These are phyloP conservation scores for Tethea ocularis DNA, from an alignment of 2,888 invertebrate genomes.

Conservation along the genomic window DNA sequence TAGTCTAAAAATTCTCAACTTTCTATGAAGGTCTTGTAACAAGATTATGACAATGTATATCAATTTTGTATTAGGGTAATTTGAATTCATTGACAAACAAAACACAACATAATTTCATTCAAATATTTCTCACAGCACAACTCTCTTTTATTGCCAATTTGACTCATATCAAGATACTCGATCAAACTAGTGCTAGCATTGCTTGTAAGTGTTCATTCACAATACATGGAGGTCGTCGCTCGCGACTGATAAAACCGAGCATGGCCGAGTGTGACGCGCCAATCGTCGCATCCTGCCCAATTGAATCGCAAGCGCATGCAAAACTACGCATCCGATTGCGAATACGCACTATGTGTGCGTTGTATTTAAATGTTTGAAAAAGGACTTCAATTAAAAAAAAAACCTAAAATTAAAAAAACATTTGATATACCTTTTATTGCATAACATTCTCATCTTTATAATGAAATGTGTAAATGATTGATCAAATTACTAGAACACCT, in stretches of 20 bases:
- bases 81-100: background rate
- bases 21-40: too few species aligned
- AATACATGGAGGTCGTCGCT: constrained; percentile 28
- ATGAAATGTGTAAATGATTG: too few species aligned
- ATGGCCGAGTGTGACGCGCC: constrained; percentile 14
- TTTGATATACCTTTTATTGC: too few species aligned
- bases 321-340: constrained; percentile 23
- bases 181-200: constrained; percentile 6
- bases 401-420: too few species aligned
- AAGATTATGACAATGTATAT: too few species aligned
- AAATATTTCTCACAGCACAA: background rate
- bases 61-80: too few species aligned
- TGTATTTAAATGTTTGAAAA: background rate
- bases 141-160: background rate
- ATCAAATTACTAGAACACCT: too few species aligned
- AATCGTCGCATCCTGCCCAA: constrained; percentile 33
- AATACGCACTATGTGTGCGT: constrained; percentile 11
- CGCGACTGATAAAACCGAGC: constrained; percentile 29
- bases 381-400: background rate
- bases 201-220: constrained; percentile 11
- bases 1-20: too few species aligned
- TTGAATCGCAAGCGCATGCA: constrained; percentile 13
- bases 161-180: background rate
- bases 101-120: background rate
- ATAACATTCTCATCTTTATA: too few species aligned